phyloP scores from a whole-genome alignment of 1,140 invertebrate species.

The Adelges cooleyi region DNA sequence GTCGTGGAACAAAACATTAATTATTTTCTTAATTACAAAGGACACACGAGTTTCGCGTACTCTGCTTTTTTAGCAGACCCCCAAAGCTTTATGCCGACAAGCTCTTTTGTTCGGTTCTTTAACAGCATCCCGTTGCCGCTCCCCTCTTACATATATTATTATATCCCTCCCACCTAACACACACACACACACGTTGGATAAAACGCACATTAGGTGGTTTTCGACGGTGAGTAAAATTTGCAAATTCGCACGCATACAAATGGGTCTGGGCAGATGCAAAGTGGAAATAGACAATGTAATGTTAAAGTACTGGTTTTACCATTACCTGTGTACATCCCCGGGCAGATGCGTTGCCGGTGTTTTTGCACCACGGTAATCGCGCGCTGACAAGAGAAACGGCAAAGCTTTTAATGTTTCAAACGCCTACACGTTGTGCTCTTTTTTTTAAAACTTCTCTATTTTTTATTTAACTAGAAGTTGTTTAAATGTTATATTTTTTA shows the following conservation, averaged over 20 bases:
- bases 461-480: no score
- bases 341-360: no score
- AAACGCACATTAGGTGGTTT: slow-evolving; percentile 13
- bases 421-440: no score
- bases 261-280: background rate
- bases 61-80: background rate
- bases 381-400: no score
- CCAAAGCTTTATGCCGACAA: background rate
- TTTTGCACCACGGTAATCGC: no score
- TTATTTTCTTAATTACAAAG: slow-evolving; percentile 29
- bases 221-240: background rate
- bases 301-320: no score
- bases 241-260: background rate
- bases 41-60: slow-evolving; percentile 5
- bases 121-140: background rate
- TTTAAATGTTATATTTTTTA: no score
- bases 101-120: slow-evolving; percentile 20
- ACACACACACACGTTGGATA: background rate
- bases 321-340: no score
- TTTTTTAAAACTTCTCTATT: no score
- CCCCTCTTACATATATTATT: no score
- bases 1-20: slow-evolving; percentile 18
- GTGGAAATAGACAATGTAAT: no score
- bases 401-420: no score
- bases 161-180: background rate